Evolutionary conservation across 2,888 invertebrate species (phyloP).

Genomic region (Dilophus febrilis): DNA sequence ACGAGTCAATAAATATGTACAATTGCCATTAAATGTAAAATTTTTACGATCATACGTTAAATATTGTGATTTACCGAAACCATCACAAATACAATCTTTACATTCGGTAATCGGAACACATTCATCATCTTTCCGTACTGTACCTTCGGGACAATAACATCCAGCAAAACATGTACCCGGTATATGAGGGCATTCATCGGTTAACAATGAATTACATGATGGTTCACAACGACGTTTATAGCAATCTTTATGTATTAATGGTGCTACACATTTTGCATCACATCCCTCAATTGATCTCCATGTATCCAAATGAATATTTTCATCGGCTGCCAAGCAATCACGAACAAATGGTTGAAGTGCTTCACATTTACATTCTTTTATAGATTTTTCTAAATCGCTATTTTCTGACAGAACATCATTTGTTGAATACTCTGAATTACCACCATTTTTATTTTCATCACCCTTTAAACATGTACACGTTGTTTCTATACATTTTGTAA

Average conservation of each 20-base stretch:
- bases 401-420: constrained; percentile 15
- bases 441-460: too few species aligned
- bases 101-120: constrained; percentile 58
- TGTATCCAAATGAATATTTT: constrained; percentile 42
- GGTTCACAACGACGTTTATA: constrained; percentile 63
- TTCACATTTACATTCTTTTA: constrained; percentile 46
- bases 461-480: constrained; percentile 56
- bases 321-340: constrained; percentile 50
- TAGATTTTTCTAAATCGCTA: constrained; percentile 14
- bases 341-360: constrained; percentile 52
- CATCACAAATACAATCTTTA: constrained; percentile 58
- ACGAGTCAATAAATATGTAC: constrained; percentile 63
- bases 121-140: constrained; percentile 43
- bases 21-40: constrained; percentile 66
- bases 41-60: constrained; percentile 66
- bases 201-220: constrained; percentile 46
- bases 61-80: constrained; percentile 64
- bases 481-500: constrained; percentile 55
- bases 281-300: constrained; percentile 60
- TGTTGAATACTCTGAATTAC: constrained; percentile 24
- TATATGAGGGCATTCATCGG: constrained; percentile 41
- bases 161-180: constrained; percentile 61
- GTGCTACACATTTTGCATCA: constrained; percentile 53
- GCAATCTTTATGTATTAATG: constrained; percentile 68
- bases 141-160: constrained; percentile 60